Evolutionary conservation across 2,797 vertebrate species (phyloP).

Genomic region (Tympanoctomys barrerae): DNA sequence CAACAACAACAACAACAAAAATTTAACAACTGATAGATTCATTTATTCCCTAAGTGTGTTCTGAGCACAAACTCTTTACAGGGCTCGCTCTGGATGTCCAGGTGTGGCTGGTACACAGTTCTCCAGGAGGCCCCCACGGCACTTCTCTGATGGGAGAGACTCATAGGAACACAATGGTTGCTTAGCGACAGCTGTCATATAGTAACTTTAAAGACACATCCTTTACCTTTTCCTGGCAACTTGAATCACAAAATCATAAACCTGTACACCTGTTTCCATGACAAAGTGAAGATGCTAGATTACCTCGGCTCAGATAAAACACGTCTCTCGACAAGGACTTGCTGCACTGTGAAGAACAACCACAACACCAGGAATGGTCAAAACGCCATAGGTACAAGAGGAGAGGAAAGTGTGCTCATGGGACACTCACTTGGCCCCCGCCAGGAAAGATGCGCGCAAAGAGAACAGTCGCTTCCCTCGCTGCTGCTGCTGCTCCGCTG

Average conservation of each 20-base stretch:
- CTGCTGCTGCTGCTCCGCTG: not conserved
- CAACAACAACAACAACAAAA: not conserved
- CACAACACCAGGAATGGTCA: not conserved
- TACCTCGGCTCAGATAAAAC: not conserved
- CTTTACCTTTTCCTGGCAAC: not conserved
- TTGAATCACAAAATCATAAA: not conserved
- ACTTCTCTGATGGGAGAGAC: not conserved
- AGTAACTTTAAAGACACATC: not conserved
- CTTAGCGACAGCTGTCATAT: not conserved
- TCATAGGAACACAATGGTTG: not conserved
- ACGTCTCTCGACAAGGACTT: not conserved
- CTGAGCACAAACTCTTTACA: not conserved
- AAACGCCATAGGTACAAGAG: slow-evolving; percentile 22
- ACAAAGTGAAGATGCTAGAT: not conserved
- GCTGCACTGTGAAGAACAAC: not conserved
- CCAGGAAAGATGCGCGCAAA: not conserved
- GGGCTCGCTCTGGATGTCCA: not conserved
- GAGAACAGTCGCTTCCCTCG: not conserved
- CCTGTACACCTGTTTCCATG: not conserved
- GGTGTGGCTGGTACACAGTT: not conserved
- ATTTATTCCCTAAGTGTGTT: not conserved
- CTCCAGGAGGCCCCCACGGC: not conserved
- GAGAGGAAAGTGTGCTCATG: not conserved
- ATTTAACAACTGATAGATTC: not conserved
- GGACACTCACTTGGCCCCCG: not conserved